Evolutionary conservation across 2,888 invertebrate genomes (phyloP).

Genomic region (Philopedon plagiatum): DNA sequence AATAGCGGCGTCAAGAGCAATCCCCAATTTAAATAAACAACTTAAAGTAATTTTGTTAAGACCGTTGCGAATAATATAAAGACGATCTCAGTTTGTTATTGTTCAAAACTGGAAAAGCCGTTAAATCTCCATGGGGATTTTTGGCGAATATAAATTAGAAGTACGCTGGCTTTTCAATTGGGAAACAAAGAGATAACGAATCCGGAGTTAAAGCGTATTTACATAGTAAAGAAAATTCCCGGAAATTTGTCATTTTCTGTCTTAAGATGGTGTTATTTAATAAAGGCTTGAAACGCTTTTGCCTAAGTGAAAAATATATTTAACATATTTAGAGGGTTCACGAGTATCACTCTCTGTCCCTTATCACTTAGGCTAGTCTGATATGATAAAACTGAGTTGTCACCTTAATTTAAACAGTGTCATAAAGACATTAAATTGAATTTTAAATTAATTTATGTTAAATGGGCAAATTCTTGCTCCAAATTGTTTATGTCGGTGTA

Average conservation of each 20-base stretch:
- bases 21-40: slow-evolving; percentile 66
- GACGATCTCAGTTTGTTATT: slow-evolving; percentile 65
- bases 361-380: background rate
- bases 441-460: too few relatives aligned
- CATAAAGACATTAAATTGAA: too few relatives aligned
- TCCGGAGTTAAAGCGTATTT: slow-evolving; percentile 48
- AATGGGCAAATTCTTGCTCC: too few relatives aligned
- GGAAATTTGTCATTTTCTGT: slow-evolving; percentile 45
- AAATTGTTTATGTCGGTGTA: too few relatives aligned
- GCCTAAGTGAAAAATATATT: slow-evolving; percentile 26
- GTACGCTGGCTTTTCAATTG: slow-evolving; percentile 64
- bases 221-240: slow-evolving; percentile 43
- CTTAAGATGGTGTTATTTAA: slow-evolving; percentile 21
- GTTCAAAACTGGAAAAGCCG: slow-evolving; percentile 63
- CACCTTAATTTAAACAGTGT: background rate
- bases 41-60: slow-evolving; percentile 65
- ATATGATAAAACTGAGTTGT: too few relatives aligned
- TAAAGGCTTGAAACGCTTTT: slow-evolving; percentile 22
- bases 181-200: slow-evolving; percentile 60
- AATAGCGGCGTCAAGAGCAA: slow-evolving; percentile 53
- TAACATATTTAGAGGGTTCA: background rate
- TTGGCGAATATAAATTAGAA: slow-evolving; percentile 67
- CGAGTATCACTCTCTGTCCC: background rate
- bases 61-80: slow-evolving; percentile 63
- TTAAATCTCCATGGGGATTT: slow-evolving; percentile 59